Evolutionary conservation across 2,113 vertebrate genomes (phyloP).

Genomic region (Butastur rufipennis): DNA sequence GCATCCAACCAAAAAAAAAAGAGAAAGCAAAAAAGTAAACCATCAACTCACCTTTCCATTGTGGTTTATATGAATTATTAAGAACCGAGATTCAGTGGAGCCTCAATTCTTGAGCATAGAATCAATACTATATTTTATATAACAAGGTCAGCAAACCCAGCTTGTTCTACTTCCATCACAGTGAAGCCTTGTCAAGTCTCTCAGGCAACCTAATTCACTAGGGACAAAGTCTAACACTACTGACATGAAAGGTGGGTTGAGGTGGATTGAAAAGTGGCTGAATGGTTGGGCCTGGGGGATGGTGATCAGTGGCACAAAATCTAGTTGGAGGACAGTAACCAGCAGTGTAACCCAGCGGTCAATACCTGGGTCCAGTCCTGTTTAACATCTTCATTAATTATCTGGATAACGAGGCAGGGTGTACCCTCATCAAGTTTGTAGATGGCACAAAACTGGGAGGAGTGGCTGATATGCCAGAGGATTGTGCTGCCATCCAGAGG

Average conservation of each 20-base stretch:
- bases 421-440: neutral
- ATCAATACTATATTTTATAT: conserved; percentile 62
- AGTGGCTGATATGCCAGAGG: neutral
- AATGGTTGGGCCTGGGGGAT: neutral
- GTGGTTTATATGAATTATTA: conserved; percentile 62
- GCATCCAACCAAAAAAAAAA: conserved; percentile 12
- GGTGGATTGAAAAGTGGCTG: neutral
- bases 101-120: conserved; percentile 14
- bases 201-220: neutral
- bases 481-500: neutral
- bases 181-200: neutral
- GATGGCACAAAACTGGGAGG: neutral
- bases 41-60: conserved; percentile 46
- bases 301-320: neutral
- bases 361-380: neutral
- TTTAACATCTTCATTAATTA: neutral
- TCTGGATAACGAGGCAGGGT: neutral
- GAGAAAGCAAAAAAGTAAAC: neutral
- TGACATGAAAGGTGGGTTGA: neutral
- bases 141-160: conserved; percentile 23
- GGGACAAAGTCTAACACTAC: neutral
- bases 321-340: neutral
- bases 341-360: neutral
- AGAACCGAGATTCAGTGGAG: conserved; percentile 36
- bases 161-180: conserved; percentile 8